These are phyloP conservation scores for Pseudanteris insignis DNA, from an alignment of 2,888 invertebrate species.

Conservation along the genomic window DNA sequence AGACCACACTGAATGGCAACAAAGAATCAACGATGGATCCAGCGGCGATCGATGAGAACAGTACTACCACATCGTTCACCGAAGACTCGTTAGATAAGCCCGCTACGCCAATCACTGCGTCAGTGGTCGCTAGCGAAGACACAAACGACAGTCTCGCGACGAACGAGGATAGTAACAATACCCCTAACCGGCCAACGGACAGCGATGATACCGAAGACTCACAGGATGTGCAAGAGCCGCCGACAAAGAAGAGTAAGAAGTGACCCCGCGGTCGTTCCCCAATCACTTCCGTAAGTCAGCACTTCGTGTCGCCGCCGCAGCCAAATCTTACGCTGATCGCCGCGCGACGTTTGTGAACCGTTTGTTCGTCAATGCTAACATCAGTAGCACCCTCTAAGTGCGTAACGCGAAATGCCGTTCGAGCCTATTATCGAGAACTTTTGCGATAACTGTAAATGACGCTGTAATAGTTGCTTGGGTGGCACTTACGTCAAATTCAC, in stretches of 20 bases:
- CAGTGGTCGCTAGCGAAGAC: constrained; percentile 67
- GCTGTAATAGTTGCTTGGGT: too few relatives aligned
- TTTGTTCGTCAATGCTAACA: too few relatives aligned
- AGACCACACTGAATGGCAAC: too few relatives aligned
- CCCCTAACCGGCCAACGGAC: constrained; percentile 60
- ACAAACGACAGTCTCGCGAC: constrained; percentile 69
- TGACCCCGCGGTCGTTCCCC: constrained; percentile 63
- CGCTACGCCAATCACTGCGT: constrained; percentile 69
- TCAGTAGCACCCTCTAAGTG: too few relatives aligned
- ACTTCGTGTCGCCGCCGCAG: constrained; percentile 54
- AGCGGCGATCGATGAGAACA: constrained; percentile 73
- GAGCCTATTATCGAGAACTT: too few relatives aligned
- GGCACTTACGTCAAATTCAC: too few relatives aligned
- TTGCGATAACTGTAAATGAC: too few relatives aligned
- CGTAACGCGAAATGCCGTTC: not conserved
- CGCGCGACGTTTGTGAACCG: constrained; percentile 5
- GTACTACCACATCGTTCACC: constrained; percentile 79
- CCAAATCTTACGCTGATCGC: constrained; percentile 53
- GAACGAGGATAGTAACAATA: constrained; percentile 64
- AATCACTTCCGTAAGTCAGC: constrained; percentile 55
- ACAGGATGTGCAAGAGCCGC: constrained; percentile 66
- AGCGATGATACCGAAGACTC: constrained; percentile 62
- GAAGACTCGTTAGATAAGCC: constrained; percentile 79
- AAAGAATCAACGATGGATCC: constrained; percentile 68
- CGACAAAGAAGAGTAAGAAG: constrained; percentile 70